Conservation (phyloP, 2,113 vertebrate genomes). For the Globicephala melas region DNA sequence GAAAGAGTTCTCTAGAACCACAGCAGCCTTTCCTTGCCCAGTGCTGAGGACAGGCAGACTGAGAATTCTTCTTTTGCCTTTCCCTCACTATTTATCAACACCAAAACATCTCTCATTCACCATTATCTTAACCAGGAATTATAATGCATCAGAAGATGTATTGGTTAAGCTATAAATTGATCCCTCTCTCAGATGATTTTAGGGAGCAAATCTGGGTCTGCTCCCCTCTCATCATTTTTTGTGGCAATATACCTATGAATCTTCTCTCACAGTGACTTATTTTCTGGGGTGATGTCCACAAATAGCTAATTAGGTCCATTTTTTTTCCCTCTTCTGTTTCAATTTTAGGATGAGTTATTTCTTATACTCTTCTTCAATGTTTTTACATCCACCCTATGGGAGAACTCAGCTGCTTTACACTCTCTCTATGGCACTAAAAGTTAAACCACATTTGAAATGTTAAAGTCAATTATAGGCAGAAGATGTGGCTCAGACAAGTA, state of each 20-base stretch:
- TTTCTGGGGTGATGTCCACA: background rate
- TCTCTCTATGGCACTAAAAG: background rate
- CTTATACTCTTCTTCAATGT: background rate
- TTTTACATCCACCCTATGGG: background rate
- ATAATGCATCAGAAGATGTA: background rate
- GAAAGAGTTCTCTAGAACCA: background rate
- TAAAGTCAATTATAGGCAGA: background rate
- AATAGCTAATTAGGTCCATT: background rate
- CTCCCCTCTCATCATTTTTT: background rate
- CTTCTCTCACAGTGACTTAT: background rate
- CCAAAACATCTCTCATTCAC: background rate
- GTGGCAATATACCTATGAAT: background rate
- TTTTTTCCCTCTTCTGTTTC: background rate
- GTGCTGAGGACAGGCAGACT: background rate
- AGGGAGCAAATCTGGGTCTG: background rate
- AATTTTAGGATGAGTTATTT: slow-evolving; percentile 24
- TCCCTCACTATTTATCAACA: background rate
- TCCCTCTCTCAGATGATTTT: background rate
- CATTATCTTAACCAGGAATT: background rate
- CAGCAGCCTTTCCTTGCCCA: background rate
- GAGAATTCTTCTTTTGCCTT: background rate
- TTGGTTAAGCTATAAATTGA: background rate
- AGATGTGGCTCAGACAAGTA: background rate
- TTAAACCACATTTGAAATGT: background rate
- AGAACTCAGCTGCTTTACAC: background rate